Percentiles rank a stretch among this genome's conserved stretches.
Conservation (phyloP, 2,113 vertebrate species). For the Ailurus styani region DNA sequence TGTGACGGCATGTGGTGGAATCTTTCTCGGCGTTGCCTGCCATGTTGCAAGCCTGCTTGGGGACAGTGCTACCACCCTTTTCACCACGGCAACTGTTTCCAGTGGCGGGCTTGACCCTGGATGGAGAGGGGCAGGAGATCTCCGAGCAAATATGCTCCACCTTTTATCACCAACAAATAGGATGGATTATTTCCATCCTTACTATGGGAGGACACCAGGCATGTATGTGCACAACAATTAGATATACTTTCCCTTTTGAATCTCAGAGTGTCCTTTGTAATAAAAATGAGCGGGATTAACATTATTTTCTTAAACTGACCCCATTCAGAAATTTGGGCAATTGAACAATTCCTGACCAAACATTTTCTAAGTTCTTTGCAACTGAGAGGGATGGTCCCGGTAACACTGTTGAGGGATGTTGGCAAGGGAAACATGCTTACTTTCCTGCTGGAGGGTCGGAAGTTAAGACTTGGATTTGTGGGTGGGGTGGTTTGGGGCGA, state of each 20-base stretch:
- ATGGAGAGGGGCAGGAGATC: not conserved
- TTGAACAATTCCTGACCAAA: not conserved
- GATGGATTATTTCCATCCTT: not conserved
- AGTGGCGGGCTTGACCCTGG: not conserved
- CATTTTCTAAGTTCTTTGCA: not conserved
- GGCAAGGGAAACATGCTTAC: not conserved
- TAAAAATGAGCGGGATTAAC: not conserved
- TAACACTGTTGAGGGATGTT: not conserved
- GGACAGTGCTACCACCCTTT: not conserved
- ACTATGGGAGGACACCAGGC: not conserved
- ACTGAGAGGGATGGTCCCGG: not conserved
- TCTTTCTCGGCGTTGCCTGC: not conserved
- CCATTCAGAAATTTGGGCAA: not conserved
- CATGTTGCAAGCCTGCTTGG: not conserved
- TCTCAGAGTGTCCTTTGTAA: not conserved
- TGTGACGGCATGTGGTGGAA: not conserved
- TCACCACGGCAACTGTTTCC: not conserved
- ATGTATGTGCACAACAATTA: accelerated
- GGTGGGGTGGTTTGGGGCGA: not conserved
- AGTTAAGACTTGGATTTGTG: not conserved
- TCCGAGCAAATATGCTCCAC: not conserved
- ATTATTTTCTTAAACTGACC: not conserved
- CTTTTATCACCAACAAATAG: not conserved
- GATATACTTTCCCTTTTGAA: not conserved
- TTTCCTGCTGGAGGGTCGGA: not conserved